These are phyloP conservation scores for Parazoanthus darwini DNA, from an alignment of 92 coral and sea anemone genomes.

Conservation along the genomic window DNA sequence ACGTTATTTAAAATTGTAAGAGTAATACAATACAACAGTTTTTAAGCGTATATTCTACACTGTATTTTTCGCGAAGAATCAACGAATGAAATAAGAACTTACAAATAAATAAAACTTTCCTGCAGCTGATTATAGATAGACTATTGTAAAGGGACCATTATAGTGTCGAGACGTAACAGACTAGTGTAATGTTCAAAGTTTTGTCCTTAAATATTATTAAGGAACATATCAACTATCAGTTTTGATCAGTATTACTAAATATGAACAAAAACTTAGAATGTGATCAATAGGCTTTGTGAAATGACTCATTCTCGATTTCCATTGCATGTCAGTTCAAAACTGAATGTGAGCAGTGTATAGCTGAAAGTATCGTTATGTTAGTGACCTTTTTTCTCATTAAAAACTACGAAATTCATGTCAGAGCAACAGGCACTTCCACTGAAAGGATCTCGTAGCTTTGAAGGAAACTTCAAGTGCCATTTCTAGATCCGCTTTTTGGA, in stretches of 20 bases:
- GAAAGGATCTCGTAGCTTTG: background rate
- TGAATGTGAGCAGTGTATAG: too few relatives aligned
- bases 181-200: background rate
- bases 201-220: background rate
- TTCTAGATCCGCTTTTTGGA: too few relatives aligned
- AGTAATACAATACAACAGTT: background rate
- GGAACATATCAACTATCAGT: background rate
- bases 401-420: too few relatives aligned
- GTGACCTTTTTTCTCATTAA: too few relatives aligned
- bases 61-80: too few relatives aligned
- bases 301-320: too few relatives aligned
- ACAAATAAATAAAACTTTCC: too few relatives aligned
- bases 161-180: background rate
- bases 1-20: background rate
- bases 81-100: background rate
- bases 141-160: background rate
- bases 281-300: too few relatives aligned
- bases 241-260: background rate
- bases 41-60: background rate
- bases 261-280: too few relatives aligned
- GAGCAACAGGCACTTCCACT: background rate
- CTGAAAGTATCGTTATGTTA: too few relatives aligned
- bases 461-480: background rate
- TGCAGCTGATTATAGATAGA: background rate
- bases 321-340: too few relatives aligned